Conservation (phyloP, 2,113 vertebrate genomes). For the Mystacornis crossleyi region DNA sequence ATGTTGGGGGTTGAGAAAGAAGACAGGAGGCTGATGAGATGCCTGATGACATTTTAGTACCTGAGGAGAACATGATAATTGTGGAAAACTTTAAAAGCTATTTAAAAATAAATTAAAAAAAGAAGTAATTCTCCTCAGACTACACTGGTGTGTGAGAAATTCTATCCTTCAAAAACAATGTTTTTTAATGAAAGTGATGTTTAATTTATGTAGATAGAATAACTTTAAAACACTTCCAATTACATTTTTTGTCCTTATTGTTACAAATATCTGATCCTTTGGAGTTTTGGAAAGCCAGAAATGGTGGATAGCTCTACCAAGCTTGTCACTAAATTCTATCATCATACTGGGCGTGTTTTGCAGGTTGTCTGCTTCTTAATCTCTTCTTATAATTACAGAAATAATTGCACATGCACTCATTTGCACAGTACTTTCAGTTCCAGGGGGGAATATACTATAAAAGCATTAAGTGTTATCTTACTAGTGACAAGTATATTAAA, state of each 20-base stretch:
- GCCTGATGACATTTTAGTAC: not conserved
- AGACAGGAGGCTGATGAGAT: not conserved
- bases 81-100: not conserved
- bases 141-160: fast-evolving
- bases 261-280: not conserved
- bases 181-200: not conserved
- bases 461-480: not conserved
- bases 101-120: not conserved
- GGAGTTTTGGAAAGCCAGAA: not conserved
- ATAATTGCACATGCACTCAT: not conserved
- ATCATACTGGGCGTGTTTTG: not conserved
- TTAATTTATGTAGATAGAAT: not conserved
- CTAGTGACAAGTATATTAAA: not conserved
- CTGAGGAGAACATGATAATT: not conserved
- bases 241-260: not conserved
- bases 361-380: not conserved
- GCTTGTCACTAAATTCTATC: not conserved
- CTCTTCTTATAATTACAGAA: not conserved
- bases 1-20: no score
- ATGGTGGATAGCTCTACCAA: not conserved
- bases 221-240: not conserved
- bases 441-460: not conserved
- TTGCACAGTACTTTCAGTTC: not conserved
- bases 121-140: not conserved
- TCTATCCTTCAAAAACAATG: not conserved